Percentiles rank a stretch among this genome's conserved stretches.
Conservation (phyloP, 23 tunicate genomes). For the Trididemnum clinides region DNA sequence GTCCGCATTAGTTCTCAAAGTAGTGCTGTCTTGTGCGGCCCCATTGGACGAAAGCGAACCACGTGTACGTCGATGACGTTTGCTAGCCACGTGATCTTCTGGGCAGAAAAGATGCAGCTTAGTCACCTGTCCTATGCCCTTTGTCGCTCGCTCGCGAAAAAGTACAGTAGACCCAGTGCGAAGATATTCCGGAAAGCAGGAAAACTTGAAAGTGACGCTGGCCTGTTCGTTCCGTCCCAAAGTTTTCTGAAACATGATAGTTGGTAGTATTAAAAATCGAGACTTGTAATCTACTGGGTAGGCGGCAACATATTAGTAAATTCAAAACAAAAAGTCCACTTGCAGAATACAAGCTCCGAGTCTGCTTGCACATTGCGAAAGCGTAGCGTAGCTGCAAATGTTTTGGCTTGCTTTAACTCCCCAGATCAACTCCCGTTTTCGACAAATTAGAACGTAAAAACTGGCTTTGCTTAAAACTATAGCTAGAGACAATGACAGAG, state of each 20-base stretch:
- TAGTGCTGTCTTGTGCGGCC: neutral
- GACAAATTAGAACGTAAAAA: too few relatives aligned
- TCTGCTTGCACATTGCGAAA: too few relatives aligned
- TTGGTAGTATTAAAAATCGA: too few relatives aligned
- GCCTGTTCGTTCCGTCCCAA: conserved; percentile 78
- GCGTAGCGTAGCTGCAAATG: too few relatives aligned
- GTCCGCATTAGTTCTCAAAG: neutral
- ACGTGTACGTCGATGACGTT: conserved; percentile 18
- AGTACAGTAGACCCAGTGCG: conserved; percentile 66
- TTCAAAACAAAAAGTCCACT: too few relatives aligned
- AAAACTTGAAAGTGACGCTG: conserved; percentile 70
- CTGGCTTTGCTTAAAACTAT: too few relatives aligned
- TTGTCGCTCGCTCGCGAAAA: conserved; percentile 81
- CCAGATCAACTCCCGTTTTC: too few relatives aligned
- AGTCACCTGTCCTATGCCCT: conserved; percentile 91
- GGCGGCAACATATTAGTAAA: too few relatives aligned
- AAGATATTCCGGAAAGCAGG: conserved; percentile 74
- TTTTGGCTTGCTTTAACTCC: too few relatives aligned
- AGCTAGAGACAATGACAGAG: too few relatives aligned
- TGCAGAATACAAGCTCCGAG: too few relatives aligned
- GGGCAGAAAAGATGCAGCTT: conserved; percentile 55
- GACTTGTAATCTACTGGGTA: too few relatives aligned
- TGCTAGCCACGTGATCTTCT: conserved; percentile 12
- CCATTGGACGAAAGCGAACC: conserved; percentile 14
- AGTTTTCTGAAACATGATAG: conserved; percentile 32